Evolutionary conservation across 2,888 invertebrate species (phyloP).

Genomic region (Metacarcinus magister): DNA sequence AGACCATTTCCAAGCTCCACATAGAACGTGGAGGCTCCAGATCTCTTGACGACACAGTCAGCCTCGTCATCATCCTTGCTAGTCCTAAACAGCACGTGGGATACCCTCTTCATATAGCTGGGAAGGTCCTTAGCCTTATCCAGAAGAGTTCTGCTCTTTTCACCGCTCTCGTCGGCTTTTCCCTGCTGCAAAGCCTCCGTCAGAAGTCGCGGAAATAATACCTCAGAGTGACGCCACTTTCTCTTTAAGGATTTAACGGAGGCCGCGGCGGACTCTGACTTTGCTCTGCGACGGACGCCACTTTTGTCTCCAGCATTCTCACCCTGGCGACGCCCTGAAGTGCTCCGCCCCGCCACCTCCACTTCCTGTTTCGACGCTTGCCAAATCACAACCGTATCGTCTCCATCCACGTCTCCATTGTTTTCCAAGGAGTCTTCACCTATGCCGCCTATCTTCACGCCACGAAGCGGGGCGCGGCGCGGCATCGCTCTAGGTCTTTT

Average conservation of each 20-base stretch:
- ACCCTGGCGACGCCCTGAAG: neutral
- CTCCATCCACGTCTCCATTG: constrained; percentile 10
- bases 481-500: constrained; percentile 57
- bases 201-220: constrained; percentile 62
- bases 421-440: neutral
- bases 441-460: neutral
- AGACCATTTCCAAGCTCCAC: neutral
- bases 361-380: neutral
- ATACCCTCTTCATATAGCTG: constrained; percentile 58
- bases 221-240: constrained; percentile 75
- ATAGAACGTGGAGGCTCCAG: constrained; percentile 52
- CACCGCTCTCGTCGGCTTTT: constrained; percentile 1
- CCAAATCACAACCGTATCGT: constrained; percentile 20
- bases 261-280: constrained; percentile 14
- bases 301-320: neutral
- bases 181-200: constrained; percentile 51
- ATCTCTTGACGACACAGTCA: neutral
- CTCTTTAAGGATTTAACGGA: constrained; percentile 51
- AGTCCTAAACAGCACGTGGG: constrained; percentile 52
- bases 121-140: constrained; percentile 65
- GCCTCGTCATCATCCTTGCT: neutral
- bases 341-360: constrained; percentile 50
- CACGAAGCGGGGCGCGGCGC: constrained; percentile 51
- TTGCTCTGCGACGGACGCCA: constrained; percentile 43
- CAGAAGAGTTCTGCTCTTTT: constrained; percentile 51